phyloP scores from a whole-genome alignment of 1,140 invertebrate species.

The Teleopsis dalmanni region DNA sequence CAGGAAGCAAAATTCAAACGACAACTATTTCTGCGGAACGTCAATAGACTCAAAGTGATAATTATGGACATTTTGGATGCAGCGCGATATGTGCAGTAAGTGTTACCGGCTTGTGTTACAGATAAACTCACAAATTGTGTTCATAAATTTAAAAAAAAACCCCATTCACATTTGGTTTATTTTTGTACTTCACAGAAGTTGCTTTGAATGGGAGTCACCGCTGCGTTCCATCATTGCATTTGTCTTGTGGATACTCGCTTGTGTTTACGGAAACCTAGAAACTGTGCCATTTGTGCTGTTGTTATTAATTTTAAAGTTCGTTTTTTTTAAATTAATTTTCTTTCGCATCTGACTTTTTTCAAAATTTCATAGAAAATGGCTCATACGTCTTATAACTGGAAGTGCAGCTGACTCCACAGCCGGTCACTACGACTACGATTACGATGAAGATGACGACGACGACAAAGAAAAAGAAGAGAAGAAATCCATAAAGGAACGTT shows the following conservation, averaged over 20 bases:
- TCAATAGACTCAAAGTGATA: conserved; percentile 84
- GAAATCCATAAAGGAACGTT: conserved; percentile 85
- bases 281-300: conserved; percentile 74
- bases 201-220: conserved; percentile 94
- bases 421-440: conserved; percentile 73
- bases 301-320: conserved; percentile 68
- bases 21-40: conserved; percentile 87
- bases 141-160: neutral
- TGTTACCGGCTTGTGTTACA: conserved; percentile 16
- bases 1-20: conserved; percentile 93
- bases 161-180: neutral
- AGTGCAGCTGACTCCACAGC: conserved; percentile 47
- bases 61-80: conserved; percentile 82
- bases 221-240: conserved; percentile 82
- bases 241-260: conserved; percentile 61
- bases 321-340: neutral
- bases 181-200: conserved; percentile 57
- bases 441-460: conserved; percentile 63
- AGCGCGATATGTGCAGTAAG: conserved; percentile 87
- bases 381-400: conserved; percentile 52
- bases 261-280: conserved; percentile 55
- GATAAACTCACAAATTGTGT: neutral
- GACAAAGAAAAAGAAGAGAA: conserved; percentile 87
- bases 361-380: conserved; percentile 47
- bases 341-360: neutral